phyloP scores from a whole-genome alignment of 2,888 invertebrate species.

The Dicyrtoma fusca region DNA sequence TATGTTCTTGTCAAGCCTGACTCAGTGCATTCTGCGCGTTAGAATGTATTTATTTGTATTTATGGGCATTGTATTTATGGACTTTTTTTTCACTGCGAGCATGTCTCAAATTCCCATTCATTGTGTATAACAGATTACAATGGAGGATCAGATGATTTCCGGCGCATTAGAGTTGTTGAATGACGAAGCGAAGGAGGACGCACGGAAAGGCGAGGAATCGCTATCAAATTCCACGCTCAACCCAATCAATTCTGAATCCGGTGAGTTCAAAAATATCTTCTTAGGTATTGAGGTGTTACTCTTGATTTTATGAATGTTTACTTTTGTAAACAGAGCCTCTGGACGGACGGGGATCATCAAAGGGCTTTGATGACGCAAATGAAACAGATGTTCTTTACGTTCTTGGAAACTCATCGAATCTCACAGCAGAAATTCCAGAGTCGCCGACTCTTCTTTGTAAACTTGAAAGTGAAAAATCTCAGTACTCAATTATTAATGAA shows the following conservation, averaged over 20 bases:
- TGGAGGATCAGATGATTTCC: conserved; percentile 94
- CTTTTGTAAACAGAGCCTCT: background rate
- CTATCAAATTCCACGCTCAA: conserved; percentile 54
- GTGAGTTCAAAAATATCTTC: conserved; percentile 36
- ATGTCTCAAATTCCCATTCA: background rate
- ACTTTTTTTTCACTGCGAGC: background rate
- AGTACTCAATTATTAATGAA: conserved; percentile 13
- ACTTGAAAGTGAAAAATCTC: conserved; percentile 12
- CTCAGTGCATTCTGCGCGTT: background rate
- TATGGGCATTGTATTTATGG: background rate
- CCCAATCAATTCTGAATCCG: conserved; percentile 58
- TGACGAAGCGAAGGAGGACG: conserved; percentile 91
- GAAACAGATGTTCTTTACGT: conserved; percentile 57
- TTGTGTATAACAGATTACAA: conserved; percentile 70
- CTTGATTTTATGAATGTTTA: background rate
- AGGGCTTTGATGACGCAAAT: conserved; percentile 41
- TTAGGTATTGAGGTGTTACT: background rate
- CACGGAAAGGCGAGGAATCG: conserved; percentile 68
- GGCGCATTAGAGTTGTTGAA: conserved; percentile 89
- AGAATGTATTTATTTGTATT: background rate
- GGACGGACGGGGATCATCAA: background rate
- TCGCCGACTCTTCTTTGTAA: conserved; percentile 50
- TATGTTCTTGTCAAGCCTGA: background rate
- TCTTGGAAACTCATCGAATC: conserved; percentile 47
- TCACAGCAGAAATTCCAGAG: conserved; percentile 54